Evolutionary conservation across 2,113 vertebrate species (phyloP).

Genomic region (Tyto alba): DNA sequence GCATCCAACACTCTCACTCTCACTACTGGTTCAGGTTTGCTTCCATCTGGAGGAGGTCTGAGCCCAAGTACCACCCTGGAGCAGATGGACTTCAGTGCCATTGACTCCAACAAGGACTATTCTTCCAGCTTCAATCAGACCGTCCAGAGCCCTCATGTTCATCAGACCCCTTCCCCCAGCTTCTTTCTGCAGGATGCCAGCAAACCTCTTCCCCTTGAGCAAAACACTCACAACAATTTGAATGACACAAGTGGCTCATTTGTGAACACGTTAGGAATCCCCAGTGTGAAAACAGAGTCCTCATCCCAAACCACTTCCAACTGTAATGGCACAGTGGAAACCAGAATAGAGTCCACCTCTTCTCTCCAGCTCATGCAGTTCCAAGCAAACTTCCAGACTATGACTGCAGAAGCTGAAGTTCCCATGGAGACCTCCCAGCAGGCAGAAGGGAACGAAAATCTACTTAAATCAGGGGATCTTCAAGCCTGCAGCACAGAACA

Average conservation of each 20-base stretch:
- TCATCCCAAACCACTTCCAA: slow-evolving; percentile 82
- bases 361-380: slow-evolving; percentile 96
- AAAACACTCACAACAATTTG: slow-evolving; percentile 74
- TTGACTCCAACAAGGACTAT: slow-evolving; percentile 96
- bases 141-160: slow-evolving; percentile 88
- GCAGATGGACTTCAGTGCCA: slow-evolving; percentile 99
- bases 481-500: slow-evolving; percentile 88
- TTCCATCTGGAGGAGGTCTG: slow-evolving; percentile 93
- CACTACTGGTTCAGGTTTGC: slow-evolving; percentile 82
- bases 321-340: slow-evolving; percentile 87
- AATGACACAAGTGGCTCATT: slow-evolving; percentile 72
- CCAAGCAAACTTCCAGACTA: slow-evolving; percentile 87
- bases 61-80: slow-evolving; percentile 98
- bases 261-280: slow-evolving; percentile 67
- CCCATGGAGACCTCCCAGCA: slow-evolving; percentile 80
- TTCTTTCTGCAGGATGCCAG: slow-evolving; percentile 95
- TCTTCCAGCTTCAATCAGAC: slow-evolving; percentile 85
- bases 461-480: slow-evolving; percentile 91
- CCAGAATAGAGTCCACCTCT: slow-evolving; percentile 76
- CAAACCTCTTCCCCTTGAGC: slow-evolving; percentile 78
- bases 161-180: slow-evolving; percentile 93
- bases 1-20: slow-evolving; percentile 83
- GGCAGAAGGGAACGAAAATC: slow-evolving; percentile 79
- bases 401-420: slow-evolving; percentile 82
- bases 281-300: slow-evolving; percentile 88